A percentile compares a stretch with the other conserved stretches of the same genome.
phyloP scores from a whole-genome alignment of 2,113 vertebrate genomes.

The Paracanthobrama guichenoti region DNA sequence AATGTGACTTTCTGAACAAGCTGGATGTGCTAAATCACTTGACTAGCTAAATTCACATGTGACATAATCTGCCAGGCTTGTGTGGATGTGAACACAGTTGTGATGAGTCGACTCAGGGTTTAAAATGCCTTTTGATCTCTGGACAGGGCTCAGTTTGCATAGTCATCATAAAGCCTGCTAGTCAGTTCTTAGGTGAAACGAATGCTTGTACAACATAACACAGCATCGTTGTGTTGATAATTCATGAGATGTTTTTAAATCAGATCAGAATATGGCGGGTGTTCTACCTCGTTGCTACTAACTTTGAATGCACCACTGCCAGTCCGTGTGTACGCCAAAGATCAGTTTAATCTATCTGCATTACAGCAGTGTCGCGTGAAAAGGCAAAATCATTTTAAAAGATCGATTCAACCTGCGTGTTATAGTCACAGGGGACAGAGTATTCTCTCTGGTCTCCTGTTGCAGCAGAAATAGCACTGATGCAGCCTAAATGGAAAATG shows the following conservation, averaged over 20 bases:
- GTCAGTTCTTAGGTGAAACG: conserved; percentile 4
- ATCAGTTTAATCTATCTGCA: conserved; percentile 49
- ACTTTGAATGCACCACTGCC: neutral
- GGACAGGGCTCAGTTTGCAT: conserved; percentile 26
- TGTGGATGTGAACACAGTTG: conserved; percentile 9
- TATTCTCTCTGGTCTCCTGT: conserved; percentile 32
- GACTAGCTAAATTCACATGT: conserved; percentile 23
- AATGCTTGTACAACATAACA: conserved; percentile 18
- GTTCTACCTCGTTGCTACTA: neutral
- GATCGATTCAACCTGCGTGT: conserved; percentile 37
- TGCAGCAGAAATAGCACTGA: conserved; percentile 47
- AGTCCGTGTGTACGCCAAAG: neutral
- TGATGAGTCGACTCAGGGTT: conserved; percentile 13
- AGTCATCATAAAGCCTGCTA: conserved; percentile 34
- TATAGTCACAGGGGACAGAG: conserved; percentile 21
- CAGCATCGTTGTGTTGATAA: neutral
- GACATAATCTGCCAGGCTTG: conserved; percentile 21
- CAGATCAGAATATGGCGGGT: neutral
- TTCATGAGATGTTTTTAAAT: neutral
- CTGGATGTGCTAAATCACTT: conserved; percentile 29
- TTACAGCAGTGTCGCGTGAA: conserved; percentile 40
- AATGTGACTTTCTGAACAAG: conserved; percentile 26
- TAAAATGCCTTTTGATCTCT: conserved; percentile 32
- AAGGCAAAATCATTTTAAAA: conserved; percentile 45
- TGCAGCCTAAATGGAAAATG: conserved; percentile 37